These are phyloP conservation scores for Thera britannica DNA, from an alignment of 2,888 invertebrate genomes.

Conservation along the genomic window DNA sequence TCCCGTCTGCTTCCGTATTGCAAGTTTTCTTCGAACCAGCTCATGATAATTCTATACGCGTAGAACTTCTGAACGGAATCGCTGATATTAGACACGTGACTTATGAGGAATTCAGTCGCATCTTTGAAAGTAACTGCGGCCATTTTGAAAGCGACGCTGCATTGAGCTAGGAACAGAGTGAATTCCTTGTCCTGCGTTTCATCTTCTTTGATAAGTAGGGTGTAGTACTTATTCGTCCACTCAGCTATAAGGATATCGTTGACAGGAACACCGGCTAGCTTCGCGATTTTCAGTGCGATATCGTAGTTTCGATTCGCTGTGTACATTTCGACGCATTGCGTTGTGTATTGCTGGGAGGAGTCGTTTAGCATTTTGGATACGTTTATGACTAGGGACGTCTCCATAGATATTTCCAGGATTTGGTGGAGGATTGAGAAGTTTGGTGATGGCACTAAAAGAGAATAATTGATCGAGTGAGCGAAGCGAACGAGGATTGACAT, in stretches of 20 bases:
- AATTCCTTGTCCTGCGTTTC: conserved; percentile 66
- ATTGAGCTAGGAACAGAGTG: conserved; percentile 83
- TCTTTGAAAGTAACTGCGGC: conserved; percentile 86
- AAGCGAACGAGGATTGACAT: no score
- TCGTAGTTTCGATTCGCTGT: conserved; percentile 79
- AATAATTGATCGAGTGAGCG: not conserved
- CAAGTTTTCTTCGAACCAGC: conserved; percentile 75
- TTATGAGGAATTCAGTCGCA: conserved; percentile 86
- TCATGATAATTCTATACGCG: conserved; percentile 74
- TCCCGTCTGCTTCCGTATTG: conserved; percentile 71
- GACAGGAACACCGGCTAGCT: conserved; percentile 74
- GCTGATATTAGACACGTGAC: conserved; percentile 79
- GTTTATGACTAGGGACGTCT: conserved; percentile 81
- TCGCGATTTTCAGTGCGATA: conserved; percentile 85
- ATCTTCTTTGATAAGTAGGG: conserved; percentile 60
- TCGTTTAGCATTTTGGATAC: conserved; percentile 76
- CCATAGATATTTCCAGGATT: conserved; percentile 85
- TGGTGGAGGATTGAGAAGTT: conserved; percentile 72
- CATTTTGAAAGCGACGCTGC: conserved; percentile 86
- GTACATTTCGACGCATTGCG: conserved; percentile 82
- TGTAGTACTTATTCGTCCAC: conserved; percentile 81
- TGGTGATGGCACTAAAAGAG: conserved; percentile 70
- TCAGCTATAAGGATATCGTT: conserved; percentile 83
- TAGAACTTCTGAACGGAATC: conserved; percentile 81
- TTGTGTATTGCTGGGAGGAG: conserved; percentile 74